phyloP scores from a whole-genome alignment of 2,888 invertebrate species.

The Altica lythri region DNA sequence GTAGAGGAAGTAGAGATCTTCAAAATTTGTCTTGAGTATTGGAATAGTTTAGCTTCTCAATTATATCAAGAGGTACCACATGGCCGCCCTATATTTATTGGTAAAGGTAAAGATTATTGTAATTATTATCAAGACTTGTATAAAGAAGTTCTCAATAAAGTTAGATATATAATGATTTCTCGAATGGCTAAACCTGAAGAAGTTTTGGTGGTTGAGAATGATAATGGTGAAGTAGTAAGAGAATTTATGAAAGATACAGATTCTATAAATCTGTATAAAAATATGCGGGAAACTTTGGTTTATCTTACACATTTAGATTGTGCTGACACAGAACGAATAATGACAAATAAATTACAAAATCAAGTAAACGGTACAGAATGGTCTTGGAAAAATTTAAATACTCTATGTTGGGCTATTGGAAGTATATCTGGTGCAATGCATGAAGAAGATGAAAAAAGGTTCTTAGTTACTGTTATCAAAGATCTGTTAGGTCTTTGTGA shows the following conservation, averaged over 20 bases:
- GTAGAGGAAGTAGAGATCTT: slow-evolving; percentile 99
- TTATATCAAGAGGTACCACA: slow-evolving; percentile 70
- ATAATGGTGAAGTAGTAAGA: slow-evolving; percentile 98
- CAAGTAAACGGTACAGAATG: slow-evolving; percentile 99
- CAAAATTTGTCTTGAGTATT: slow-evolving; percentile 99
- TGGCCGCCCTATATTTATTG: slow-evolving; percentile 48
- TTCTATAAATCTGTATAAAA: slow-evolving; percentile 98
- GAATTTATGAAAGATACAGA: slow-evolving; percentile 99
- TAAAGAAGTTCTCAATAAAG: slow-evolving; percentile 80
- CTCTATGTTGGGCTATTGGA: slow-evolving; percentile 99
- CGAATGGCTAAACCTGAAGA: slow-evolving; percentile 99
- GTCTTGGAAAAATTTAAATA: slow-evolving; percentile 99
- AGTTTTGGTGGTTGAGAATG: slow-evolving; percentile 98
- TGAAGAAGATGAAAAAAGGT: slow-evolving; percentile 99
- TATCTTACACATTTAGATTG: slow-evolving; percentile 99
- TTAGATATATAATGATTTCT: slow-evolving; percentile 97
- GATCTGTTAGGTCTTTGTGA: slow-evolving; percentile 96
- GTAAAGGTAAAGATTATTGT: slow-evolving; percentile 34
- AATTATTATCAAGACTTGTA: slow-evolving; percentile 61
- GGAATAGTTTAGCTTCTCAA: slow-evolving; percentile 92
- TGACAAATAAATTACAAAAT: slow-evolving; percentile 97
- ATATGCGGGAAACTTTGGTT: slow-evolving; percentile 97
- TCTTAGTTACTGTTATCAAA: slow-evolving; percentile 98
- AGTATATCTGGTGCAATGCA: slow-evolving; percentile 90
- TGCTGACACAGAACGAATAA: slow-evolving; percentile 95